These are phyloP conservation scores for Anticlea derivata DNA, from an alignment of 2,888 invertebrate species.

Conservation along the genomic window DNA sequence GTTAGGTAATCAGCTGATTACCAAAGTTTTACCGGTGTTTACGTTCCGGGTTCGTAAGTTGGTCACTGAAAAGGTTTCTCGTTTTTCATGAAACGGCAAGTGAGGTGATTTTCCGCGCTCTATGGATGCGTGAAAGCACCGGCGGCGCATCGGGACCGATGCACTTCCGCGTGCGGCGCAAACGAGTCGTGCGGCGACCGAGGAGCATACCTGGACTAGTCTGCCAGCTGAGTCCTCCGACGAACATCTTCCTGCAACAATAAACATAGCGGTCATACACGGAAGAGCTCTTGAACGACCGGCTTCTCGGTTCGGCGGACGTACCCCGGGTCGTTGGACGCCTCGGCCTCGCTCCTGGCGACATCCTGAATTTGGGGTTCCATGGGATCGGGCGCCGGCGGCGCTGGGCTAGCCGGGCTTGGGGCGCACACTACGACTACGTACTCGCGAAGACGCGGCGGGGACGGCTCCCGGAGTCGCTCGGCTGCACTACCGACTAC, in stretches of 20 bases:
- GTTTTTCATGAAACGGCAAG: conserved; percentile 49
- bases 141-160: conserved; percentile 48
- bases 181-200: conserved; percentile 60
- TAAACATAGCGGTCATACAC: conserved; percentile 81
- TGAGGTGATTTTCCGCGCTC: conserved; percentile 49
- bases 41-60: conserved; percentile 56
- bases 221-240: conserved; percentile 99
- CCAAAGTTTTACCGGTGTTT: conserved; percentile 79
- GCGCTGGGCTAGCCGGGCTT: conserved; percentile 69
- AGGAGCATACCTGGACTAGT: conserved; percentile 96
- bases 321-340: conserved; percentile 97
- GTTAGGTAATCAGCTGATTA: conserved; percentile 78
- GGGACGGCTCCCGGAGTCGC: conserved; percentile 86
- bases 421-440: conserved; percentile 85
- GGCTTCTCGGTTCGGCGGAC: conserved; percentile 49
- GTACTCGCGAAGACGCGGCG: conserved; percentile 82
- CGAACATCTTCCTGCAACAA: conserved; percentile 99
- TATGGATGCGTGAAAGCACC: conserved; percentile 55
- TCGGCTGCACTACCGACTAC: conserved; percentile 88
- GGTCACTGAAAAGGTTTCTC: conserved; percentile 63
- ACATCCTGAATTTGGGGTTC: conserved; percentile 92
- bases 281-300: conserved; percentile 43
- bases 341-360: conserved; percentile 93
- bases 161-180: conserved; percentile 64
- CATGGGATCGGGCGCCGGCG: conserved; percentile 83